Percentiles rank a stretch among this genome's conserved stretches.
phyloP scores from a whole-genome alignment of 2,888 invertebrate genomes.

The Leucoptera coffeella region DNA sequence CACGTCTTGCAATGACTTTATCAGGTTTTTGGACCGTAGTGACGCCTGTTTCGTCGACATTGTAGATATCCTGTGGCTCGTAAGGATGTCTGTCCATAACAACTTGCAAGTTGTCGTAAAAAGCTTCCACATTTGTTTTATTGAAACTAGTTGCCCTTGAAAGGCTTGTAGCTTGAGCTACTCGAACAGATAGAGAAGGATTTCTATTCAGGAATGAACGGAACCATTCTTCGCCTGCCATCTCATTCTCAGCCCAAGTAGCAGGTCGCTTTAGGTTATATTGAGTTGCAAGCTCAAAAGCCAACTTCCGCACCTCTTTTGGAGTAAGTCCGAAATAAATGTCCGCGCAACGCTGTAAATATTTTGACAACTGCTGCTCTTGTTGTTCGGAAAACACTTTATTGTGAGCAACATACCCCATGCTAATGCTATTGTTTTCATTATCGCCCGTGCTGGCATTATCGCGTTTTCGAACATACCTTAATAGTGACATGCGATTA shows the following conservation, averaged over 20 bases:
- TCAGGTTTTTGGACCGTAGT: constrained; percentile 5
- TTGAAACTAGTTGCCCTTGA: constrained; percentile 10
- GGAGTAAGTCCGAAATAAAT: constrained; percentile 4
- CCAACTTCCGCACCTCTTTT: constrained; percentile 6
- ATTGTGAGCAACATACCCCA: too few relatives aligned
- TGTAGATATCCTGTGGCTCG: constrained; percentile 8
- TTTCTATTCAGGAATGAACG: constrained; percentile 9
- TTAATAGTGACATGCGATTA: too few relatives aligned
- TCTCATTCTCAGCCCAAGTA: constrained; percentile 5
- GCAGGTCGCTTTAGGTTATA: constrained; percentile 5
- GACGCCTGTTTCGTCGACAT: constrained; percentile 4
- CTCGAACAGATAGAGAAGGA: constrained; percentile 8
- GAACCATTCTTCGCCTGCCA: constrained; percentile 8
- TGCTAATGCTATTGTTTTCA: too few relatives aligned
- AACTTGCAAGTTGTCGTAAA: constrained; percentile 9
- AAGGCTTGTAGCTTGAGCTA: constrained; percentile 10
- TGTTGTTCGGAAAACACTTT: too few relatives aligned
- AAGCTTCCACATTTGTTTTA: constrained; percentile 8
- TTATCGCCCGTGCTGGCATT: too few relatives aligned
- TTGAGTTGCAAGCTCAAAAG: constrained; percentile 5
- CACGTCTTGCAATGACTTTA: constrained; percentile 3
- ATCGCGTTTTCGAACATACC: too few relatives aligned
- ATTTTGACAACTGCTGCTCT: constrained; percentile 2
- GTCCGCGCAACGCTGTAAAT: constrained; percentile 3
- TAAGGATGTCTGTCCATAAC: constrained; percentile 9